Percentiles rank a stretch among this genome's conserved stretches.
Evolutionary conservation across 2,888 invertebrate species (phyloP).

Genomic region (Mythimna vitellina): DNA sequence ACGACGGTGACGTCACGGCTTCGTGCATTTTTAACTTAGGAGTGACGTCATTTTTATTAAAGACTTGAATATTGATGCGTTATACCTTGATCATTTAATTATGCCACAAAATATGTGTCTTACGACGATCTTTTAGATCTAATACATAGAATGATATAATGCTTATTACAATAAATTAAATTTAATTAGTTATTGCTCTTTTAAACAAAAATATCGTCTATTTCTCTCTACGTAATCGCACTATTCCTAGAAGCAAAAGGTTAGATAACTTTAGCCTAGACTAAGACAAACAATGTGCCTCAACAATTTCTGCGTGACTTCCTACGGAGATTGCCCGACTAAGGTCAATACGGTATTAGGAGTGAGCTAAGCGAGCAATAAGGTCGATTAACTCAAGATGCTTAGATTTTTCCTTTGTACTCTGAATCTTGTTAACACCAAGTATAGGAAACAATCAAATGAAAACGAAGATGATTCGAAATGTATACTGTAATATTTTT

Average conservation of each 20-base stretch:
- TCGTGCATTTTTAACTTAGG: too few relatives aligned
- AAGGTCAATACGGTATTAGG: slow-evolving; percentile 58
- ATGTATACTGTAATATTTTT: slow-evolving; percentile 1
- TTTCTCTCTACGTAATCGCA: neutral
- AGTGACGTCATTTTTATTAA: too few relatives aligned
- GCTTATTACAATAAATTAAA: too few relatives aligned
- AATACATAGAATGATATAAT: too few relatives aligned
- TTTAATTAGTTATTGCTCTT: too few relatives aligned
- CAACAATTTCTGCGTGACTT: slow-evolving; percentile 60
- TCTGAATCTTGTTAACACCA: neutral
- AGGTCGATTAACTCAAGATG: slow-evolving; percentile 23
- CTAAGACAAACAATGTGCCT: slow-evolving; percentile 31
- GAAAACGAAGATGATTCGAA: neutral
- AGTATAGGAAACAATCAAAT: slow-evolving; percentile 12
- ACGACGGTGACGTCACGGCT: too few relatives aligned
- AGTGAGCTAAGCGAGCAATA: slow-evolving; percentile 35
- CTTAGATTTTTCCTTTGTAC: slow-evolving; percentile 14
- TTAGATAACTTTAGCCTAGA: slow-evolving; percentile 21
- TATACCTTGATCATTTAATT: too few relatives aligned
- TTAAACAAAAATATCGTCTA: neutral
- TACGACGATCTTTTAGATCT: too few relatives aligned
- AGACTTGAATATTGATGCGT: too few relatives aligned
- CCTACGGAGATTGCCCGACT: slow-evolving; percentile 51
- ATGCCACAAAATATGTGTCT: too few relatives aligned
- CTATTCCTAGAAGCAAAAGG: slow-evolving; percentile 27